Evolutionary conservation across 2,888 invertebrate species (phyloP), one percentile per base, ranked within the genome.

Genomic region (Lumbricus terrestris): DNA sequence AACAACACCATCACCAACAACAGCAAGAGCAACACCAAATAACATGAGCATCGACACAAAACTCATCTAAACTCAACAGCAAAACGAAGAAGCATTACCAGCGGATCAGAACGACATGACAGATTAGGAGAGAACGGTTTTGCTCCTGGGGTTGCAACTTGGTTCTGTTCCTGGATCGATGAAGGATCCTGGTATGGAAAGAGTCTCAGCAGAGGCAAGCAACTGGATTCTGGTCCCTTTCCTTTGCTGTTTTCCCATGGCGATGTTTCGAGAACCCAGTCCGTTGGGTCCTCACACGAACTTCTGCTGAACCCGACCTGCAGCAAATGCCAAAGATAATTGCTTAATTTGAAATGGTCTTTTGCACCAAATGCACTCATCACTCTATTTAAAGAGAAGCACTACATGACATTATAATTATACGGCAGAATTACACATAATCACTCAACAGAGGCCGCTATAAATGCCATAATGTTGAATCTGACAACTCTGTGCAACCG

Each of bases 261-360:
- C 96, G 98, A 99, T 8, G 97, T 97, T 92, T 98, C 97, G 92
- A 97, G 96, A 93, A 99, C 97, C 95, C 98, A 98, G 91, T 97
- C 97, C 37, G 97, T 96, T 6, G 99, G 99, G 95, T 99, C 99
- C 92, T 97, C 97, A 96, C 98, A 98, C 89, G 97, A 97, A 34
- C 35, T 37, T 85, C 34, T 85, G 85, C 96, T 96, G 90, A 98
- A 96, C 88, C 94, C 94, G 0, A 95, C 95, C 92, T 96, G 95
- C 69, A 95, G 93, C 94, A 85, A 85, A 69, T n/a, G n/a, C 29
- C 69, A n/a, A n/a, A 69, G 29, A n/a, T 29, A 69, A 69, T 69
- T 69, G n/a, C 69, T 69, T n/a, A 29, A 69, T 69, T 47, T n/a
- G n/a, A 16, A n/a, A 8, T 29, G 8, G 6, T n/a, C n/a, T n/a